Percentiles rank a stretch among this genome's conserved stretches.
Evolutionary conservation across 2,797 vertebrate genomes (phyloP).

Genomic region (Gymnoscopelus braueri): DNA sequence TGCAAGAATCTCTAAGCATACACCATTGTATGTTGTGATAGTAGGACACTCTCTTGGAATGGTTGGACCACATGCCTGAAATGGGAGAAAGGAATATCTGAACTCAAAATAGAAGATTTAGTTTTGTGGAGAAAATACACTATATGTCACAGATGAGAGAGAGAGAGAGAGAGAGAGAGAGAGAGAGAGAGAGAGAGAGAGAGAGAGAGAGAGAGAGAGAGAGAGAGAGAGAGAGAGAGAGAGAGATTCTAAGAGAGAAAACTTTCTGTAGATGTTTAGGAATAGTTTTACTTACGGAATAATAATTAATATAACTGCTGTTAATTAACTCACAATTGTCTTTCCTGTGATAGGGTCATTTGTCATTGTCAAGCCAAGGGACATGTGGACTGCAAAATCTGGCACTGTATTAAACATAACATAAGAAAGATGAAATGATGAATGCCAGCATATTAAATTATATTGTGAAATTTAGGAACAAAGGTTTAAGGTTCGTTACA

Average conservation of each 20-base stretch:
- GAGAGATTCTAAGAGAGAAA: no score
- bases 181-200: no score
- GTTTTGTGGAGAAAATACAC: no score
- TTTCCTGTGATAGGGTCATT: constrained; percentile 18
- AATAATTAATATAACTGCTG: neutral
- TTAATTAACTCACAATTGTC: constrained; percentile 58
- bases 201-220: no score
- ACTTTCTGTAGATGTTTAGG: no score
- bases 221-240: no score
- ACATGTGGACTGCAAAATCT: constrained; percentile 70
- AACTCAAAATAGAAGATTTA: neutral
- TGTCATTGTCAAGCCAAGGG: constrained; percentile 76
- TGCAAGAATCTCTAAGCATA: constrained; percentile 49
- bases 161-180: no score
- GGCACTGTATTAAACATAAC: constrained; percentile 53
- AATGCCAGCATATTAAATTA: no score
- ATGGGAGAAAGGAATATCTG: neutral
- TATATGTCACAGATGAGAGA: no score
- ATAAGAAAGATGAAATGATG: neutral
- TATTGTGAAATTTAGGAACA: no score
- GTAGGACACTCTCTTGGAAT: constrained; percentile 72
- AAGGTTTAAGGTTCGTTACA: neutral
- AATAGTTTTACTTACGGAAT: no score
- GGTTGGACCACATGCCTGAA: constrained; percentile 77
- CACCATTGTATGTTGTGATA: constrained; percentile 73